Percentiles rank a stretch among this genome's conserved stretches.
These are phyloP conservation scores for Corbicula japonica DNA, from an alignment of 2,888 invertebrate genomes.

Conservation along the genomic window DNA sequence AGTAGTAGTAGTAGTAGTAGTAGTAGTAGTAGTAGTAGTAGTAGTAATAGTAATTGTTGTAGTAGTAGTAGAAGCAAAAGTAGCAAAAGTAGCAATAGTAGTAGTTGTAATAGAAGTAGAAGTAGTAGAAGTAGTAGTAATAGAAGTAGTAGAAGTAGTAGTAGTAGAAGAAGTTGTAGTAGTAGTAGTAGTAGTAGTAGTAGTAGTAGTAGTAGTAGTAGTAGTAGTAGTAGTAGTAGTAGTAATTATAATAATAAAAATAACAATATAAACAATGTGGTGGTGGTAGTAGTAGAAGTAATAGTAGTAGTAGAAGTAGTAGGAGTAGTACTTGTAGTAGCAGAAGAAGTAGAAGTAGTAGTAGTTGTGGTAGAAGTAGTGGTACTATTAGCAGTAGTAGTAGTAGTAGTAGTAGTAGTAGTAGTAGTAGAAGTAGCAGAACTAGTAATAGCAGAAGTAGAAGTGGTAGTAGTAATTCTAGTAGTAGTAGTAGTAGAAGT, in stretches of 20 bases:
- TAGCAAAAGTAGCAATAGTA: conserved; percentile 27
- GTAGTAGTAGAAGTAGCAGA: conserved; percentile 7
- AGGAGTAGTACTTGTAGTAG: conserved; percentile 8
- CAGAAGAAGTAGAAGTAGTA: conserved; percentile 9
- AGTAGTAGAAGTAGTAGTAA: conserved; percentile 18
- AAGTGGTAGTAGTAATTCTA: conserved; percentile 10
- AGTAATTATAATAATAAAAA: neutral
- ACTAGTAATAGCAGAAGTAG: neutral
- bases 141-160: conserved; percentile 14
- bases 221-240: conserved; percentile 10
- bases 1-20: conserved; percentile 20
- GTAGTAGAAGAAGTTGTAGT: conserved; percentile 6
- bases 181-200: conserved; percentile 20
- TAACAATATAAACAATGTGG: neutral
- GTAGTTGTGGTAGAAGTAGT: conserved; percentile 17
- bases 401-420: conserved; percentile 16
- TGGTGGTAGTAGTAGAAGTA: conserved; percentile 12
- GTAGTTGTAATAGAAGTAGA: conserved; percentile 25
- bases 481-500: conserved; percentile 22
- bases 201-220: conserved; percentile 15
- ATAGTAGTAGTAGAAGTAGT: conserved; percentile 15
- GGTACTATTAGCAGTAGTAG: conserved; percentile 12
- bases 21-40: conserved; percentile 30
- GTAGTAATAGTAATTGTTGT: conserved; percentile 15
- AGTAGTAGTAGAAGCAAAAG: conserved; percentile 20